phyloP scores from a whole-genome alignment of 2,113 vertebrate genomes.

The Macrotus californicus region DNA sequence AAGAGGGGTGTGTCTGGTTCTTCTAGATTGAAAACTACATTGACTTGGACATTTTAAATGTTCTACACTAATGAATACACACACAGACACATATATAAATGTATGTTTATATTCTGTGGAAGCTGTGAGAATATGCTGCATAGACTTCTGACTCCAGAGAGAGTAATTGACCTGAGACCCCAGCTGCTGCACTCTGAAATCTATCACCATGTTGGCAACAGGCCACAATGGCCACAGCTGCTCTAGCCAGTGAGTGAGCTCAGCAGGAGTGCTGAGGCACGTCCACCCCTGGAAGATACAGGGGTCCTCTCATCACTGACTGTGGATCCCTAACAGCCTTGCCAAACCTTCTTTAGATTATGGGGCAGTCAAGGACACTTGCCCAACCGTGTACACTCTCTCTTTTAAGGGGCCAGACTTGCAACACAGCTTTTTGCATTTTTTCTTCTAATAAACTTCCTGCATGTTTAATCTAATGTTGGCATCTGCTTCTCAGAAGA shows the following conservation, averaged over 20 bases:
- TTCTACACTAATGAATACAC: not conserved
- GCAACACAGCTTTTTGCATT: not conserved
- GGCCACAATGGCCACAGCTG: not conserved
- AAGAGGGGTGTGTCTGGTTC: not conserved
- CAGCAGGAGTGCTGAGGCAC: not conserved
- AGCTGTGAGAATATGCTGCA: not conserved
- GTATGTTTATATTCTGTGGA: not conserved
- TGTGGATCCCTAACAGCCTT: not conserved
- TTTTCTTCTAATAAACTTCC: conserved; percentile 4
- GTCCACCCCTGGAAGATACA: not conserved
- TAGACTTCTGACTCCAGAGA: not conserved
- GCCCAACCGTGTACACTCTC: not conserved
- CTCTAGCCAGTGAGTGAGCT: not conserved
- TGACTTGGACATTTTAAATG: not conserved
- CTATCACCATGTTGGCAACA: not conserved
- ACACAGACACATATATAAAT: not conserved
- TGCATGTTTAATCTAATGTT: not conserved
- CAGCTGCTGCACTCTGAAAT: not conserved
- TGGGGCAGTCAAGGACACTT: not conserved
- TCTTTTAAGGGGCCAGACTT: not conserved
- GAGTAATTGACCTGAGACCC: not conserved
- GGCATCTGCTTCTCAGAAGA: not conserved
- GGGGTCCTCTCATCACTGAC: not conserved
- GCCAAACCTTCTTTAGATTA: not conserved
- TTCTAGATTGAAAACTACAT: not conserved